Base-by-base conservation (phyloP, 2,888 invertebrate species). In the Alloplasta piceator region DNA sequence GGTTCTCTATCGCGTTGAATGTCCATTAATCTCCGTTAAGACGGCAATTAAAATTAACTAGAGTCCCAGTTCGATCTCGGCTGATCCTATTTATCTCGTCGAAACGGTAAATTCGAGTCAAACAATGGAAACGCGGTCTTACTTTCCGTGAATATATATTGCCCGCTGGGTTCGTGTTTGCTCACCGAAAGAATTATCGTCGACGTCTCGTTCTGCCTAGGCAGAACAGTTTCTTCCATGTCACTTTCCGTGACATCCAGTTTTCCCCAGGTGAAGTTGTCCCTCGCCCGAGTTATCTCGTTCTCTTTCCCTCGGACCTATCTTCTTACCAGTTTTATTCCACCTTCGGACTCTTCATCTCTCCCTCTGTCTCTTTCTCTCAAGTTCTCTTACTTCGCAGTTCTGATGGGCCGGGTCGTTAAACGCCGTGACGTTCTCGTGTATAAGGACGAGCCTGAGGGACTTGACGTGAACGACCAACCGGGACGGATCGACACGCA, bases 401-500 rank as follows among this genome's bases (percentile, higher is more conserved):
- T 74, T 79, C 74, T 70, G 64, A 74, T 70, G 79, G 63, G 76
- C 61, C 60, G 48, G 76, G 79, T 82, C 79, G 82, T 82, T 78
- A 81, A 77, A 74, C 68, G 78, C 67, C 26, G 78, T 78, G 78
- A 67, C 64, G 60, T 78, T 52, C 56, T 73, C 58, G 68, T 68
- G 52, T 16, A 56, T 38, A 63, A 26, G 26, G 52, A 58, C 70
- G 70, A 76, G 56, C 60, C 50, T 55, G 12, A 46, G 79, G 48
- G 58, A 58, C 70, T 48, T 64, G 67, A 80, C 63, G 75, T 72
- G 78, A 78, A 77, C 82, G 80, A 80, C 78, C 71, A 80, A 78
- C 82, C 82, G 72, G 67, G 82, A 83, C 82, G 71, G 71, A 76
- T 75, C 74, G 83, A 83, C 83, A 83, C 80, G 82, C 82, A 83